These are phyloP conservation scores for Nerophis lumbriciformis DNA, from an alignment of 2,113 vertebrate genomes.

Conservation along the genomic window DNA sequence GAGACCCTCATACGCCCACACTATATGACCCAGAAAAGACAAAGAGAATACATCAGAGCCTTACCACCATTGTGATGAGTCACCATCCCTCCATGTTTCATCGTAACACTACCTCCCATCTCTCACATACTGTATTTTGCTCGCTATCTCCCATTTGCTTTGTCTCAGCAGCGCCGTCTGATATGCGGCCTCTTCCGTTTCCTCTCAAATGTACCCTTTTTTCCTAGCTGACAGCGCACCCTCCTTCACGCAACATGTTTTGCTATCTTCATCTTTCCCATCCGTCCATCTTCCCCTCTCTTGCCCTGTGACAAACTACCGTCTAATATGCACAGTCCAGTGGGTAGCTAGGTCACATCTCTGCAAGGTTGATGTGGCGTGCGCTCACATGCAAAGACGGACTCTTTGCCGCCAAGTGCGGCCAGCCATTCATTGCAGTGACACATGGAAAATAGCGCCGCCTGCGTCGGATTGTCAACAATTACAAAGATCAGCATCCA, in stretches of 20 bases:
- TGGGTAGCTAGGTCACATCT: slow-evolving; percentile 71
- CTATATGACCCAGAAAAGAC: slow-evolving; percentile 71
- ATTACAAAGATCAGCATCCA: not conserved
- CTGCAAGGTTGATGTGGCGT: slow-evolving; percentile 54
- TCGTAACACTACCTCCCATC: slow-evolving; percentile 44
- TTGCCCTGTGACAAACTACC: slow-evolving; percentile 29
- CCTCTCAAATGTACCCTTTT: slow-evolving; percentile 22
- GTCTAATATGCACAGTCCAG: slow-evolving; percentile 62
- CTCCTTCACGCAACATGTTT: slow-evolving; percentile 32
- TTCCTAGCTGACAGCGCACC: slow-evolving; percentile 25
- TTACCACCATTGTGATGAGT: slow-evolving; percentile 65
- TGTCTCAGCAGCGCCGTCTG: slow-evolving; percentile 13
- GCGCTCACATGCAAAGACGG: slow-evolving; percentile 44
- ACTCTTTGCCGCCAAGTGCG: slow-evolving; percentile 34
- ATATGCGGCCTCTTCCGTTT: slow-evolving; percentile 2
- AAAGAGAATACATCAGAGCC: slow-evolving; percentile 68
- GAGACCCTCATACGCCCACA: slow-evolving; percentile 63
- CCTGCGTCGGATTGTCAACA: not conserved
- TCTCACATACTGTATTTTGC: slow-evolving; percentile 32
- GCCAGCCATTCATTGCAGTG: slow-evolving; percentile 37
- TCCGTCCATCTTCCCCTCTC: slow-evolving; percentile 18
- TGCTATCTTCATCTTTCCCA: slow-evolving; percentile 34
- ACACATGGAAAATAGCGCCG: slow-evolving; percentile 12
- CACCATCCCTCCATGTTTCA: slow-evolving; percentile 62
- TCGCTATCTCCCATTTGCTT: slow-evolving; percentile 27